Conservation (phyloP, 2,113 vertebrate species). For the Clarias magur region DNA sequence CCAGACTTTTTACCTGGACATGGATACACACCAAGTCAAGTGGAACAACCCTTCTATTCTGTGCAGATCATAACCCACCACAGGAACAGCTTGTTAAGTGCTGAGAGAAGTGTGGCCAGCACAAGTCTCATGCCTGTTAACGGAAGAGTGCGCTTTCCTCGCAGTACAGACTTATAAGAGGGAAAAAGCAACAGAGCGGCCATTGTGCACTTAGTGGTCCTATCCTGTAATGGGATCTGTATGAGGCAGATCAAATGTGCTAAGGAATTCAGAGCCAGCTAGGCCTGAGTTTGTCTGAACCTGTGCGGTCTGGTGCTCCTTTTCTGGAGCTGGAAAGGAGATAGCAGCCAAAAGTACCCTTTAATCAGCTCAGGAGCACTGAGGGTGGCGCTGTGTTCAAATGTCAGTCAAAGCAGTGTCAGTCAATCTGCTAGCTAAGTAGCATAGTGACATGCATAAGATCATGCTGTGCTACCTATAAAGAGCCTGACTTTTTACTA, state of each 20-base stretch:
- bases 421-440: constrained; percentile 29
- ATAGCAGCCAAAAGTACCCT: constrained; percentile 51
- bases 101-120: constrained; percentile 50
- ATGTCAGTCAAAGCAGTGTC: constrained; percentile 44
- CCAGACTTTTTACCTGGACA: constrained; percentile 26
- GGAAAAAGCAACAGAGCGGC: constrained; percentile 68
- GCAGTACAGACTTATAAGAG: constrained; percentile 49
- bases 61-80: constrained; percentile 45
- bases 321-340: constrained; percentile 55
- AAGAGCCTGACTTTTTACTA: not conserved
- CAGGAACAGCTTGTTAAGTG: constrained; percentile 47
- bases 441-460: not conserved
- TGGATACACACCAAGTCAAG: constrained; percentile 32
- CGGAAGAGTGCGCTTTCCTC: constrained; percentile 44
- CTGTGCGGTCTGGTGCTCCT: constrained; percentile 58
- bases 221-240: constrained; percentile 72
- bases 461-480: not conserved
- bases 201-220: constrained; percentile 69
- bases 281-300: constrained; percentile 40
- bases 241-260: constrained; percentile 70
- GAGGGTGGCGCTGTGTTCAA: constrained; percentile 38
- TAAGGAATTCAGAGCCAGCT: constrained; percentile 69
- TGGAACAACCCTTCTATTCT: constrained; percentile 39
- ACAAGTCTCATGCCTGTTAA: constrained; percentile 52
- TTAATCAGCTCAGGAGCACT: constrained; percentile 45